Conservation (phyloP, 2,888 invertebrate genomes). For the Hermaeophaga mercurialis region DNA sequence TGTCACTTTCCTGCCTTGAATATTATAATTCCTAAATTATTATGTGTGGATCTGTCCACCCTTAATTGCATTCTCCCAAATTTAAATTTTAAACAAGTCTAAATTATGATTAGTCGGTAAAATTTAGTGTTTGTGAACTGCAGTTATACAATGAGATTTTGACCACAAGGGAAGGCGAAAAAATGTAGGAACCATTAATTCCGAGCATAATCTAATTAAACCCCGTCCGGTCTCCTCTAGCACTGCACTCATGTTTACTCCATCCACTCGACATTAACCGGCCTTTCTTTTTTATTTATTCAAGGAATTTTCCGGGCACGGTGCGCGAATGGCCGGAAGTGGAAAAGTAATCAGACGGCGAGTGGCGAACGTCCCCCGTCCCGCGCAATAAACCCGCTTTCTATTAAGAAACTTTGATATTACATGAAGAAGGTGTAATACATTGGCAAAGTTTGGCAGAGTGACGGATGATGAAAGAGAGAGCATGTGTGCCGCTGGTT, state of each 20-base stretch:
- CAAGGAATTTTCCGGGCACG: conserved; percentile 18
- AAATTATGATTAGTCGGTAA: conserved; percentile 5
- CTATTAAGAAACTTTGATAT: conserved; percentile 54
- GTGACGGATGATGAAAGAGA: conserved; percentile 50
- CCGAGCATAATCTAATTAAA: conserved; percentile 12
- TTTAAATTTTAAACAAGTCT: conserved; percentile 3
- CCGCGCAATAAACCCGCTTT: conserved; percentile 45
- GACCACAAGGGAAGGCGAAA: neutral
- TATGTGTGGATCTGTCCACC: conserved; percentile 2
- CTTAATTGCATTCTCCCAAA: neutral
- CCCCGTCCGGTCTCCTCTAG: neutral
- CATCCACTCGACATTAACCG: conserved; percentile 12
- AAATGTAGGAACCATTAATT: conserved; percentile 9
- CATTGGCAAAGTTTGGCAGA: conserved; percentile 54
- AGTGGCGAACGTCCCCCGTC: conserved; percentile 23
- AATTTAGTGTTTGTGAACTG: conserved; percentile 8
- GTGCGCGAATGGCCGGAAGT: conserved; percentile 30
- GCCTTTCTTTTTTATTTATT: conserved; percentile 24
- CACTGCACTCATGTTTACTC: conserved; percentile 16
- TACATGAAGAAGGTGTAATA: conserved; percentile 51
- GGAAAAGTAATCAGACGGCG: conserved; percentile 33
- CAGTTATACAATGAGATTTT: conserved; percentile 5
- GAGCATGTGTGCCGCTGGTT: conserved; percentile 41
- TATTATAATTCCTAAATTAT: neutral
- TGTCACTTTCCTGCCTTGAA: neutral